These are phyloP conservation scores for Bombus huntii DNA, from an alignment of 1,140 invertebrate genomes.

Conservation along the genomic window DNA sequence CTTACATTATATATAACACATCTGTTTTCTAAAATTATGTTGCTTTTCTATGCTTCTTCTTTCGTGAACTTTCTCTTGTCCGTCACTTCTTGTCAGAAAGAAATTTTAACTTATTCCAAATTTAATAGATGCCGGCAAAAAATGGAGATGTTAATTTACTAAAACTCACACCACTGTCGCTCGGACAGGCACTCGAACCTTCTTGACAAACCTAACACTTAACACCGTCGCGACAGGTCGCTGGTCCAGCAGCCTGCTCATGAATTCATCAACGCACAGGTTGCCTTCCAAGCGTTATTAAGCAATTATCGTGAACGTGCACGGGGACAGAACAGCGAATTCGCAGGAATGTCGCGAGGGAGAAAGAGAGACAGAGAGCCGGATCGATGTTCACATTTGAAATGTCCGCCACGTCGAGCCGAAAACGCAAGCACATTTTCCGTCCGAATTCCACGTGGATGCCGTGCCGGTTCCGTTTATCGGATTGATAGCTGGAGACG, in stretches of 20 bases:
- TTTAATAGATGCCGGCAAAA: too few relatives aligned
- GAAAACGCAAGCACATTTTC: slow-evolving; percentile 4
- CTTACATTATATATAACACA: too few relatives aligned
- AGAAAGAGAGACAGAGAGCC: not conserved
- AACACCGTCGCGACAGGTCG: too few relatives aligned
- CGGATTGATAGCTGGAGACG: slow-evolving; percentile 21
- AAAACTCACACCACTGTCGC: too few relatives aligned
- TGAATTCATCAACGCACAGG: not conserved
- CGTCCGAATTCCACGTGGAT: not conserved
- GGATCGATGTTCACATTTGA: not conserved
- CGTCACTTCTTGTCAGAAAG: too few relatives aligned
- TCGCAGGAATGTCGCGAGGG: not conserved
- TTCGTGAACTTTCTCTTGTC: too few relatives aligned
- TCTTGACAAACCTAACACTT: too few relatives aligned
- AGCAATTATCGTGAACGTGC: not conserved
- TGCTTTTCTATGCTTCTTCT: too few relatives aligned
- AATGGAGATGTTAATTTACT: too few relatives aligned
- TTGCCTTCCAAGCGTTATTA: slow-evolving; percentile 1
- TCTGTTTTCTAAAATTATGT: too few relatives aligned
- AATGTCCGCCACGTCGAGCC: not conserved
- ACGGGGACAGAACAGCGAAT: not conserved
- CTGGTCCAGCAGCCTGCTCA: not conserved
- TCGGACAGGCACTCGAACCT: too few relatives aligned
- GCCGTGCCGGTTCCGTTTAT: not conserved
- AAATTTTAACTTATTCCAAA: too few relatives aligned